Evolutionary conservation across 2,113 vertebrate genomes (phyloP).

Genomic region (Plotosus lineatus): DNA sequence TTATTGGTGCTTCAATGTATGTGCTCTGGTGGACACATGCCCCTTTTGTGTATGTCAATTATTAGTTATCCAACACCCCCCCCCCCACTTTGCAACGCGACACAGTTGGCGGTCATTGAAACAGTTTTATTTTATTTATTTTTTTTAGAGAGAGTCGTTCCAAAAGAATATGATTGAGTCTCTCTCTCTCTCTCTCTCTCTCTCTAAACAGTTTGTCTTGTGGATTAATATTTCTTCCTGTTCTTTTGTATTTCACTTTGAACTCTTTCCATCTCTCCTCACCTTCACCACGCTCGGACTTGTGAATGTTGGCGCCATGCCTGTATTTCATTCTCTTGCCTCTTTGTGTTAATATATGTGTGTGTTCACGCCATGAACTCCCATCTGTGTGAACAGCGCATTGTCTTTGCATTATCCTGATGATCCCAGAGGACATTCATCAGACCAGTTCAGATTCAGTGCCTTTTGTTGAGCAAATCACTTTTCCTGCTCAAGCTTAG

Average conservation of each 20-base stretch:
- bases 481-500: constrained; percentile 7
- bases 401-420: constrained; percentile 11
- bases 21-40: constrained; percentile 30
- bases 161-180: not conserved
- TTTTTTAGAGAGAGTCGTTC: not conserved
- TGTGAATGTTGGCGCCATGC: constrained; percentile 38
- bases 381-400: constrained; percentile 17
- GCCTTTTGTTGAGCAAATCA: constrained; percentile 20
- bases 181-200: not conserved
- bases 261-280: constrained; percentile 15
- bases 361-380: not conserved
- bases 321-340: constrained; percentile 32
- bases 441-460: constrained; percentile 8
- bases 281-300: constrained; percentile 33
- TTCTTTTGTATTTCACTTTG: constrained; percentile 24
- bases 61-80: constrained; percentile 22
- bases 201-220: constrained; percentile 1
- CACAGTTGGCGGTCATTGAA: no score
- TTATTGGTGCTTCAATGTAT: constrained; percentile 18
- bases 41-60: constrained; percentile 4
- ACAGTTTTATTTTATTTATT: no score
- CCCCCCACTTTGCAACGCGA: no score
- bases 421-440: constrained; percentile 22
- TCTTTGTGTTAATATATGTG: constrained; percentile 3
- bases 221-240: constrained; percentile 13